A percentile compares a stretch with the other conserved stretches of the same genome.
These are phyloP conservation scores for Cavia porcellus DNA, from an alignment of 2,113 vertebrate species.

Conservation along the genomic window DNA sequence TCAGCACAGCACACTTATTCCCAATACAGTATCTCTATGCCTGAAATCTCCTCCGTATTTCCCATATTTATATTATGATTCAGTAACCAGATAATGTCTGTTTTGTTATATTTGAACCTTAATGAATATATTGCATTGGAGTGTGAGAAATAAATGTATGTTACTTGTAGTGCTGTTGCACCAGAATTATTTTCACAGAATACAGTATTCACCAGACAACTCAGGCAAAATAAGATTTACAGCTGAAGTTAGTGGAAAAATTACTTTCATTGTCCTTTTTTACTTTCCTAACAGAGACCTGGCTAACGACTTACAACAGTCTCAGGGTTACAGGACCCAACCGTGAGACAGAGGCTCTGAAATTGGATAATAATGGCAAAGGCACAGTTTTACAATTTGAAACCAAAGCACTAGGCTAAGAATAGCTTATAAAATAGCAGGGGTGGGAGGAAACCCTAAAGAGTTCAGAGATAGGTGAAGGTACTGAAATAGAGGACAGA, in stretches of 20 bases:
- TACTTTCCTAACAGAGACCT: background rate
- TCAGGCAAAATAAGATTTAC: slow-evolving; percentile 49
- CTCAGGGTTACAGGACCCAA: background rate
- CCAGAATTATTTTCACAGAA: slow-evolving; percentile 71
- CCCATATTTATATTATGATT: background rate
- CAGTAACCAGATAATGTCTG: background rate
- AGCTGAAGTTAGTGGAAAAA: slow-evolving; percentile 59
- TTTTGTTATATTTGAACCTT: slow-evolving; percentile 46
- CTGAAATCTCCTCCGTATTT: slow-evolving; percentile 30
- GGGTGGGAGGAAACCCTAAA: background rate
- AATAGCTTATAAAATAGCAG: slow-evolving; percentile 4
- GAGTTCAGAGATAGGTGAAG: background rate
- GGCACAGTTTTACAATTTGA: slow-evolving; percentile 45
- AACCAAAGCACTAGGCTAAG: slow-evolving; percentile 2
- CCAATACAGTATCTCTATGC: background rate
- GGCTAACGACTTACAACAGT: background rate
- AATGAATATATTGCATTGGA: background rate
- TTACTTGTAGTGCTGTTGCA: slow-evolving; percentile 64
- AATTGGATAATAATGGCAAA: slow-evolving; percentile 31
- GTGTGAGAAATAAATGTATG: slow-evolving; percentile 41
- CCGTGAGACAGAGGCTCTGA: background rate
- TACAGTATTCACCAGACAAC: slow-evolving; percentile 36
- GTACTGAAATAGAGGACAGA: background rate
- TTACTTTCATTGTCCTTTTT: slow-evolving; percentile 29
- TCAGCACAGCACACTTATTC: background rate